These are phyloP conservation scores for Drosophila nebulosa DNA, from an alignment of 1,140 invertebrate species.

Conservation along the genomic window DNA sequence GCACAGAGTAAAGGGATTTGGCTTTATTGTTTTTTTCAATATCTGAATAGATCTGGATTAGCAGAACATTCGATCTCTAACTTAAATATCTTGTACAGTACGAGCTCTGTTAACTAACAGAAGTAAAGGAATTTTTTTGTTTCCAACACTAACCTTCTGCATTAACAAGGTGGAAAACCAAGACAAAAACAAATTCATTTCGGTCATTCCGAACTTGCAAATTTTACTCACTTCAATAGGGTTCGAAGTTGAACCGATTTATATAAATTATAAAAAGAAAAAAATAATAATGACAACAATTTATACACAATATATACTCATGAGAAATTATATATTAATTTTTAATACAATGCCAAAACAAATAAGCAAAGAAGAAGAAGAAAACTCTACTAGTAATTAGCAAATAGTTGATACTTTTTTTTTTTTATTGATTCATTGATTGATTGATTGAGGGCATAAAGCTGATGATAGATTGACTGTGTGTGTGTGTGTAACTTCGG, in stretches of 20 bases:
- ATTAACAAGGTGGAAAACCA: not conserved
- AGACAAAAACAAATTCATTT: not conserved
- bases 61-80: too few species aligned
- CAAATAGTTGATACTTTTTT: conserved; percentile 29
- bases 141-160: not conserved
- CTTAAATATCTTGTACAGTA: not conserved
- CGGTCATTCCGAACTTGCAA: not conserved
- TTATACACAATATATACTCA: conserved; percentile 1
- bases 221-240: not conserved
- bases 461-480: too few species aligned
- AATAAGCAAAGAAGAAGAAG: not conserved
- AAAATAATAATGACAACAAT: conserved; percentile 32
- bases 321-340: conserved; percentile 30
- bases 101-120: not conserved
- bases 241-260: too few species aligned
- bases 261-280: not conserved
- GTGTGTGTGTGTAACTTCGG: too few species aligned
- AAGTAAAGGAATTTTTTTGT: not conserved
- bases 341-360: conserved; percentile 9
- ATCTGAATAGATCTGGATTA: not conserved
- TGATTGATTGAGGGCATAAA: conserved; percentile 1
- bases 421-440: not conserved
- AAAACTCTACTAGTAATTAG: not conserved
- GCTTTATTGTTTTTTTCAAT: too few species aligned
- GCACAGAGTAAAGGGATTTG: not conserved